Evolutionary conservation across 2,113 vertebrate species (phyloP), one percentile per base, ranked within the genome.

Genomic region (Cyanistes caeruleus): DNA sequence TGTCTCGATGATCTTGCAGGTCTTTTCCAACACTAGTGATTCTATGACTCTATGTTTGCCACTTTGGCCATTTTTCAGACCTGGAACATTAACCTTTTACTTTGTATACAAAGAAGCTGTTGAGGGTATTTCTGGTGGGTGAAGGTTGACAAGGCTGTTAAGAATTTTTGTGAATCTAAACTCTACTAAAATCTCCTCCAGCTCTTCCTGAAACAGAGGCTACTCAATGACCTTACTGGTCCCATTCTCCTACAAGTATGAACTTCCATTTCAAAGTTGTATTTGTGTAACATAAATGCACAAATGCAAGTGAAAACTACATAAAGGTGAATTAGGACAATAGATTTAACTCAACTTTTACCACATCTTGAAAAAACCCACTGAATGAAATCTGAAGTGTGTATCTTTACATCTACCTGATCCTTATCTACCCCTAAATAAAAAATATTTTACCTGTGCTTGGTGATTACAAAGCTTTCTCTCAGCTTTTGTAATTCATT

Each of bases 401-500:
- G 52, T 39, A 86, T 83, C 90, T 74, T 89, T 68, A 27, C 84
- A 49, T 91, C 92, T 93, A 89, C 86, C 74, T 88, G 64, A 89
- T 96, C 58, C 58, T 94, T 82, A 69, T 87, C 92, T 97, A 88
- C 65, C 49, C n/a, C 52, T 37, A 94, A 96, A 98, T 94, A 97
- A 98, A 97, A 97, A 93, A 91, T 94, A 94, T 96, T 97, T 97
- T 94, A 97, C 96, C 90, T 97, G 49, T 23, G 60, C 75, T 94
- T 73, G 31, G 10, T 97, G 96, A 97, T 97, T 97, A 96, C 90
- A 94, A 96, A 97, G 84, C 95, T 98, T 97, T 98, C 96, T 95
- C 86, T 97, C 81, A 94, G 94, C 94, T 95, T 96, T 96, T 97
- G 94, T 97, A 98, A 98, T 98, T 98, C 97, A 95, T 97, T 97